Conservation (phyloP, 2,113 vertebrate species). For the Ploceus nigricollis region DNA sequence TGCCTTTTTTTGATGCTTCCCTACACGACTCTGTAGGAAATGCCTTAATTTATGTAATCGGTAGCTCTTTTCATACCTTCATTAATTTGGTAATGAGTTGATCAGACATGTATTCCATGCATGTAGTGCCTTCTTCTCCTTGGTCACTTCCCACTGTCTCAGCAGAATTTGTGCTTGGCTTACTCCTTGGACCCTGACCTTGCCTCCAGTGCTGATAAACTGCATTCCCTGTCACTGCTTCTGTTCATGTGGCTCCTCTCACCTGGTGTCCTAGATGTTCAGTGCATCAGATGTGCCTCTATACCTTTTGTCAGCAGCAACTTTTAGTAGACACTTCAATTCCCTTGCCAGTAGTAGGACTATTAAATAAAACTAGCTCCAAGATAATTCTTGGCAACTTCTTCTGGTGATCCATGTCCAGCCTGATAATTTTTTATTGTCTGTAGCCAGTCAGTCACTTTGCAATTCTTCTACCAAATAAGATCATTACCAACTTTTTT, state of each 20-base stretch:
- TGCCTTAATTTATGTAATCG: neutral
- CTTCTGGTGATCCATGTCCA: neutral
- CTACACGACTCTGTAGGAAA: neutral
- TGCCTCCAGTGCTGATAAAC: neutral
- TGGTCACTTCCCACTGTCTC: neutral
- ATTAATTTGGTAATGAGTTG: neutral
- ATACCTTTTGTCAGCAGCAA: neutral
- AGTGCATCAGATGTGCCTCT: neutral
- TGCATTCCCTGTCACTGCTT: neutral
- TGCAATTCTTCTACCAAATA: neutral
- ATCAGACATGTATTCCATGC: neutral
- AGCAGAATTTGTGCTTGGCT: neutral
- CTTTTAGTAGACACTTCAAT: neutral
- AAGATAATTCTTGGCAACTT: neutral
- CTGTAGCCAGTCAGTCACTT: neutral
- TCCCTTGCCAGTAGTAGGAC: neutral
- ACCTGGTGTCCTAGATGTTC: neutral
- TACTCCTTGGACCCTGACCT: neutral
- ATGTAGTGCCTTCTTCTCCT: neutral
- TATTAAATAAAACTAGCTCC: neutral
- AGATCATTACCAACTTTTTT: neutral
- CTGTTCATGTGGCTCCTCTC: neutral
- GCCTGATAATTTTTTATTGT: neutral
- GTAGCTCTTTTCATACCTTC: neutral
- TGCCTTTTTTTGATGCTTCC: neutral